Evolutionary conservation across 2,113 vertebrate genomes (phyloP), one percentile per base, ranked within the genome.

Genomic region (Misgurnus mizolepis): DNA sequence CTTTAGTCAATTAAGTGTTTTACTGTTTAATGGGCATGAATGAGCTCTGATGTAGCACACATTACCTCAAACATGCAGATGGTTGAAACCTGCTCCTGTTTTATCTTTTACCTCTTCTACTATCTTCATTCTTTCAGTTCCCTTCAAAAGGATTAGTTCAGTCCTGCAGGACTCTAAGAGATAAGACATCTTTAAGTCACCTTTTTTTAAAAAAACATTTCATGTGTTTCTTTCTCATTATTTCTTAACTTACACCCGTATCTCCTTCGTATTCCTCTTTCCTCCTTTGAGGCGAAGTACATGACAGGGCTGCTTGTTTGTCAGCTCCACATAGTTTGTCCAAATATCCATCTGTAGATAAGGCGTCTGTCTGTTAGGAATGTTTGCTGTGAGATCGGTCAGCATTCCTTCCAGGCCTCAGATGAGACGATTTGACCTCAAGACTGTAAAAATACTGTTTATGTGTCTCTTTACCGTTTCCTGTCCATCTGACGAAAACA

Each of bases 291-390:
- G n/a, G n/a, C n/a, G n/a, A 3, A 11, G 53, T 27, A 41, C 41
- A 12, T n/a, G 80, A 74, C 45, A 15, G 40, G 11, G 17, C 4
- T 7, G 40, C 43, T 79, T 79, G 81, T 80, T 80, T 78, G 47
- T 83, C 78, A 56, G 67, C 69, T 82, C 41, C 39, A 6, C 78
- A 74, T 34, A 58, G 53, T 77, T 62, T 9, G 22, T 64, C 14
- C 58, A 53, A 47, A 64, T 85, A 77, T 85, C 75, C 77, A 47
- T 40, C 64, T 15, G 7, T 68, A 81, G 79, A 81, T 84, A 84
- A 84, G 62, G 7, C 27, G 45, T 5, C 45, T 14, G 61, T 67
- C 68, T 64, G 34, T 56, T 34, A 81, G 68, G 79, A 84, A 78
- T 81, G 78, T 17, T 15, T 27, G 27, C 6, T 60, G 58, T 64